Evolutionary conservation across 2,888 invertebrate species (phyloP).

Genomic region (Synanthedon andrenaeformis): DNA sequence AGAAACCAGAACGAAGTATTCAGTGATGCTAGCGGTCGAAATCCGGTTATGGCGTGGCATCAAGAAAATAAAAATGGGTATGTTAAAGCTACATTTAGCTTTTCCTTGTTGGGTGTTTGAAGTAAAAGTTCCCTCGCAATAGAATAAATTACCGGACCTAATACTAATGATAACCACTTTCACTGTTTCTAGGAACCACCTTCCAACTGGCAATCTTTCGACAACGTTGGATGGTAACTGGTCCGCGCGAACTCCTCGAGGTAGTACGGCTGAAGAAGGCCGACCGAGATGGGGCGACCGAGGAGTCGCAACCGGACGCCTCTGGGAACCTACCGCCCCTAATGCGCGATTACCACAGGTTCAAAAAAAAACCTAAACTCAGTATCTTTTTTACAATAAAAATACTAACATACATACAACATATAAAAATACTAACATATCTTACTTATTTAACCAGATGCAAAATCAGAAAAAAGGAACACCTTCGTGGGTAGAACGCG

Average conservation of each 20-base stretch:
- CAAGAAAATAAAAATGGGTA: constrained; percentile 45
- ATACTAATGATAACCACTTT: too few species aligned
- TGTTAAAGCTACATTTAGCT: constrained; percentile 19
- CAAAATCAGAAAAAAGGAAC: constrained; percentile 62
- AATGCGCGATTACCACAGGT: constrained; percentile 63
- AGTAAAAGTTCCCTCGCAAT: too few species aligned
- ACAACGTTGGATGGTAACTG: constrained; percentile 35
- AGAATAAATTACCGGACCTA: too few species aligned
- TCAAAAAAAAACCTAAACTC: neutral
- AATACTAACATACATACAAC: too few species aligned
- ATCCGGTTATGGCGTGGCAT: constrained; percentile 58
- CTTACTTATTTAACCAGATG: constrained; percentile 31
- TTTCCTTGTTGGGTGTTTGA: neutral
- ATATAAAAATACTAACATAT: too few species aligned
- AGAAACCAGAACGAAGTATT: constrained; percentile 29
- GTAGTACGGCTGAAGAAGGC: constrained; percentile 64
- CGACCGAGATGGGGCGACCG: constrained; percentile 81
- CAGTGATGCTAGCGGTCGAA: constrained; percentile 24
- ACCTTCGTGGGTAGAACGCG: constrained; percentile 70
- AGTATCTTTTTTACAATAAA: neutral
- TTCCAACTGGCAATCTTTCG: constrained; percentile 34
- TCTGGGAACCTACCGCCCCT: constrained; percentile 74
- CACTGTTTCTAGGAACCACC: neutral
- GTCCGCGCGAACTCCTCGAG: constrained; percentile 47
- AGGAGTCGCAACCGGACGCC: constrained; percentile 74